Evolutionary conservation across 2,797 vertebrate genomes (phyloP), one percentile per base, ranked within the genome.

Genomic region (Sebastes trivittatus): DNA sequence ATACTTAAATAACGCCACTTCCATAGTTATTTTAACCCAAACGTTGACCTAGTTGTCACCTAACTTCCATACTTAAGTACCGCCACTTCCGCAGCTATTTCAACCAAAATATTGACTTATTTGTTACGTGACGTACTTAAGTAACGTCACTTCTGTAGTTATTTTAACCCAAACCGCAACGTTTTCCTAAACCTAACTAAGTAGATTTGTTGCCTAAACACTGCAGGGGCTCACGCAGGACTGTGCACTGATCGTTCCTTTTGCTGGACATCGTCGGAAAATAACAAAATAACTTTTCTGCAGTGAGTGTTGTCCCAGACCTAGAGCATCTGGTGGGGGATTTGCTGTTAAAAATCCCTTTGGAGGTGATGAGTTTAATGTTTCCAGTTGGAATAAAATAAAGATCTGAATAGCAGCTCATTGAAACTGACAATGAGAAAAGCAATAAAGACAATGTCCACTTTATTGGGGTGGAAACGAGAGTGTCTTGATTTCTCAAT

Each of bases 161-260:
- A 20, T 2, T 38, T 38, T 38, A 38, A 38, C 11, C 2, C 2
- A 42, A 46, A 46, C 42, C 0, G 0, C 16, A 46, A 46, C 1
- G 1, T 54, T 54, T 54, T 54, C 20, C 20, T 2, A n/a, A 54
- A 54, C 49, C 49, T 54, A 54, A 54, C 49, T n/a, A n/a, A 1
- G 20, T 54, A 54, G 49, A n/a, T 0, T 54, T n/a, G 20, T 1
- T 54, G 20, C 20, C 49, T 22, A n/a, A 54, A 54, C 49, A 54
- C 20, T 54, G 46, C 18, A 20, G 42, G 42, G 42, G 0, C 7
- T 49, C 0, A 0, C 0, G 3, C 42, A 0, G 42, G 6, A 20
- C 16, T 49, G 42, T 49, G 42, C 16, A 49, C 1, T 49, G 42
- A 46, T 49, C 7, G 7, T 7, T 20, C 42, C 42, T 52, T 3